These are phyloP conservation scores for human DNA, from an alignment of 2,113 vertebrate genomes.

Conservation along the genomic window DNA sequence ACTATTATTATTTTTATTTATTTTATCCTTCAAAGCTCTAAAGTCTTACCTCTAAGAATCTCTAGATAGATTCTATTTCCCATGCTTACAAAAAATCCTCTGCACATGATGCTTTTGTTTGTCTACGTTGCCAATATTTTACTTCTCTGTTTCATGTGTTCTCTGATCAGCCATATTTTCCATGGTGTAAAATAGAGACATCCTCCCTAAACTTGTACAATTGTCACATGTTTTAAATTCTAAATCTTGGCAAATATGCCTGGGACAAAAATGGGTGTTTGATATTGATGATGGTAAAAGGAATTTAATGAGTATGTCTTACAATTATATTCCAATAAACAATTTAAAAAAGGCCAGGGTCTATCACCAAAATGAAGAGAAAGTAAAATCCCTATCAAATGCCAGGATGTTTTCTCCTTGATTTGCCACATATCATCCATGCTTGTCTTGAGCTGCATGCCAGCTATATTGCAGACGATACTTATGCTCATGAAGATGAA, in stretches of 20 bases:
- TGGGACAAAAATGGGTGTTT: not conserved
- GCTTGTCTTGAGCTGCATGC: not conserved
- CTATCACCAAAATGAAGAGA: not conserved
- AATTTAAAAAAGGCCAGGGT: not conserved
- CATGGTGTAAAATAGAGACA: not conserved
- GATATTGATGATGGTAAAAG: not conserved
- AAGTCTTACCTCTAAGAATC: not conserved
- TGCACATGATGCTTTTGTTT: not conserved
- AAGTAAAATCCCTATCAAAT: not conserved
- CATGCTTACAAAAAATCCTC: not conserved
- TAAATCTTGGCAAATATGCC: not conserved
- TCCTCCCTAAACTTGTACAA: not conserved
- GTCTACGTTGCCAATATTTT: not conserved
- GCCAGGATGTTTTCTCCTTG: not conserved
- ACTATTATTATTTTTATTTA: not conserved
- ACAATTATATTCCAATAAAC: not conserved
- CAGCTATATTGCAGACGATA: conserved; percentile 32
- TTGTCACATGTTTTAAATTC: not conserved
- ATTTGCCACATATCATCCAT: not conserved
- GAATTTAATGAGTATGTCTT: not conserved
- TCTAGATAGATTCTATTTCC: not conserved
- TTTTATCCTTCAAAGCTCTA: not conserved
- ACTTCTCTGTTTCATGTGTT: not conserved
- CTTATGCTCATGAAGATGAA: conserved; percentile 37
- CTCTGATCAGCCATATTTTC: not conserved